These are phyloP conservation scores for Cerceris ruficornis DNA, from an alignment of 2,888 invertebrate species.

Conservation along the genomic window DNA sequence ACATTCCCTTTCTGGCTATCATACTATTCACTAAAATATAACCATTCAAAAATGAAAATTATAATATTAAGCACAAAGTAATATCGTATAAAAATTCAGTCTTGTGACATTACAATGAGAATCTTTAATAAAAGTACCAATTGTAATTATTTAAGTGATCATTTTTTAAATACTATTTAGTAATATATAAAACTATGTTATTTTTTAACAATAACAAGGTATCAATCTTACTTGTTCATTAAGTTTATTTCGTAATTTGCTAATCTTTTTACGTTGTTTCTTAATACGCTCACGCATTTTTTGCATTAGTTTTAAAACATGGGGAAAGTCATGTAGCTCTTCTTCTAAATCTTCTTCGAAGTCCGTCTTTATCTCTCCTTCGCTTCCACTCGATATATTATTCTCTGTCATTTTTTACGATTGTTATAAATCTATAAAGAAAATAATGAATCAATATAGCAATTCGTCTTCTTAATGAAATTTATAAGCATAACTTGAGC, in stretches of 20 bases:
- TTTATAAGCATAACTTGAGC: too few relatives aligned
- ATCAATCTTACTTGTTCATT: constrained; percentile 62
- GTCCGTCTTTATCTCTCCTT: constrained; percentile 62
- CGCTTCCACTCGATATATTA: constrained; percentile 60
- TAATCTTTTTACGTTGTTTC: constrained; percentile 84
- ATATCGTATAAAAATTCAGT: too few relatives aligned
- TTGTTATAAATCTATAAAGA: background rate
- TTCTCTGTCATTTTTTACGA: constrained; percentile 52
- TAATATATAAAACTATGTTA: background rate
- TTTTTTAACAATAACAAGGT: background rate
- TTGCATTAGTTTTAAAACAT: constrained; percentile 84
- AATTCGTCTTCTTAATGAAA: too few relatives aligned
- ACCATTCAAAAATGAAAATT: too few relatives aligned
- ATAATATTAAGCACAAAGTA: too few relatives aligned
- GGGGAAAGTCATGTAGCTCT: constrained; percentile 84
- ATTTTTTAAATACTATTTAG: too few relatives aligned
- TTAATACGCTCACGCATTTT: constrained; percentile 84
- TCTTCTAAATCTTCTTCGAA: constrained; percentile 62
- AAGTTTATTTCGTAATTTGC: constrained; percentile 84
- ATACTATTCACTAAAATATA: too few relatives aligned
- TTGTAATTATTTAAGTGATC: too few relatives aligned
- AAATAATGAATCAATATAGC: background rate
- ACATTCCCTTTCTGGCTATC: too few relatives aligned
- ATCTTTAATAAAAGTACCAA: too few relatives aligned
- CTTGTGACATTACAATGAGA: too few relatives aligned